A percentile compares a stretch with the other conserved stretches of the same genome.
Evolutionary conservation across 2,797 vertebrate genomes (phyloP).

Genomic region (Tokudaia tokunoshimensis): DNA sequence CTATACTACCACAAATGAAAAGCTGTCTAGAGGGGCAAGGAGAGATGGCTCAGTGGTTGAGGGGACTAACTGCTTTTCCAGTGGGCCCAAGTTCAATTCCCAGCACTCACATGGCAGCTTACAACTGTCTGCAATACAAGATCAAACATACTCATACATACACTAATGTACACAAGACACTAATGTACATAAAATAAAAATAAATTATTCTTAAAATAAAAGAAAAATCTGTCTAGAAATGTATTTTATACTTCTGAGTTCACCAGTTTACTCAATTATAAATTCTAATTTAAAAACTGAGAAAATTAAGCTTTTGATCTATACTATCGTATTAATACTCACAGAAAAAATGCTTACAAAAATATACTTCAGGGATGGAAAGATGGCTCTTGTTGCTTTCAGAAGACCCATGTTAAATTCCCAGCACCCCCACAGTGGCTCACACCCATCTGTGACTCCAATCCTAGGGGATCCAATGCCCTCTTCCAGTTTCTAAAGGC

Average conservation of each 20-base stretch:
- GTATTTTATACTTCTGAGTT: conserved; percentile 31
- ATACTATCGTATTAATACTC: neutral
- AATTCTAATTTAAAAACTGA: conserved; percentile 31
- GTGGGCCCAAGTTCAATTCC: neutral
- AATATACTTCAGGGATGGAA: neutral
- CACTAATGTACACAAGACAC: neutral
- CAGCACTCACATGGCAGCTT: neutral
- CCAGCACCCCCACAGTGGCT: neutral
- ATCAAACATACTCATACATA: neutral
- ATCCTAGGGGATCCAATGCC: neutral
- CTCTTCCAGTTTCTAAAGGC: neutral
- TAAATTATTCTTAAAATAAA: neutral
- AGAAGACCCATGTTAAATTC: neutral
- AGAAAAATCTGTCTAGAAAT: neutral
- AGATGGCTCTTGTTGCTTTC: neutral
- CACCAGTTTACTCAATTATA: conserved; percentile 13
- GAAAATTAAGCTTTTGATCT: neutral
- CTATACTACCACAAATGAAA: conserved; percentile 25
- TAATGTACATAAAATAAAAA: neutral
- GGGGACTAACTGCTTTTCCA: neutral
- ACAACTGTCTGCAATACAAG: neutral
- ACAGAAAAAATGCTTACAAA: conserved; percentile 22
- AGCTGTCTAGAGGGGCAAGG: neutral
- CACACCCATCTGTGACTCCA: neutral
- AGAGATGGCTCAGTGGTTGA: neutral